Base-by-base conservation (phyloP, 2,113 vertebrate species). In the Struthio camelus region DNA sequence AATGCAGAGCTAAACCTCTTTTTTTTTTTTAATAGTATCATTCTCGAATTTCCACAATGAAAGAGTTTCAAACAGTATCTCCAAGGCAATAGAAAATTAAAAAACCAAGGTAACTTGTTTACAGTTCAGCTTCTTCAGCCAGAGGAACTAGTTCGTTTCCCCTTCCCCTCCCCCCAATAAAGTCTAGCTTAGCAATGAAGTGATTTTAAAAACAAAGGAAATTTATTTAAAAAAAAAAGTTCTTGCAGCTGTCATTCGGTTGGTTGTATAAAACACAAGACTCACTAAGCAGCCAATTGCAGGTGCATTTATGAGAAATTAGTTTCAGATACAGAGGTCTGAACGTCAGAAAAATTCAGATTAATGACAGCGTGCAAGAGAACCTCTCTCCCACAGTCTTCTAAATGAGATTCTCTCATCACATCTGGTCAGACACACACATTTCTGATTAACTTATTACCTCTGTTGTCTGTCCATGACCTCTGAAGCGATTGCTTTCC, bases 381-480 rank as follows among this genome's bases (percentile, higher is more conserved):
- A 79, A 87, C 11, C 0, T 14, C 16, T 73, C 20, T 69, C 36
- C 36, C 24, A 19, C 9, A 81, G 23, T 25, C 44, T 75, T 66
- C 53, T 87, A 69, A 93, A 89, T 46, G 1, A 94, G 90, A 73
- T 30, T 87, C 42, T 89, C 32, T 62, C 80, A 80, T 11, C 6
- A 1, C 28, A 76, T 78, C 36, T 80, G 14, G 24, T 87, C 58
- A 76, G 24, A 77, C 25, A 86, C 28, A 15, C 27, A 46, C 92
- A 84, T 78, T 69, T 59, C 65, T 14, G 1, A 79, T 50, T 40
- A 79, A 81, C 30, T 88, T 50, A n/a, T 98, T 98, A 99, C 99
- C 99, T 99, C 93, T 92, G 98, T 53, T 98, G 98, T 82, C 98
- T 98, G 9, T 98, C 99, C 89, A 97, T 95, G 79, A 99, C 97